These are phyloP conservation scores for Mormyrus hasselquistii DNA, from an alignment of 2,797 vertebrate genomes.

Conservation along the genomic window DNA sequence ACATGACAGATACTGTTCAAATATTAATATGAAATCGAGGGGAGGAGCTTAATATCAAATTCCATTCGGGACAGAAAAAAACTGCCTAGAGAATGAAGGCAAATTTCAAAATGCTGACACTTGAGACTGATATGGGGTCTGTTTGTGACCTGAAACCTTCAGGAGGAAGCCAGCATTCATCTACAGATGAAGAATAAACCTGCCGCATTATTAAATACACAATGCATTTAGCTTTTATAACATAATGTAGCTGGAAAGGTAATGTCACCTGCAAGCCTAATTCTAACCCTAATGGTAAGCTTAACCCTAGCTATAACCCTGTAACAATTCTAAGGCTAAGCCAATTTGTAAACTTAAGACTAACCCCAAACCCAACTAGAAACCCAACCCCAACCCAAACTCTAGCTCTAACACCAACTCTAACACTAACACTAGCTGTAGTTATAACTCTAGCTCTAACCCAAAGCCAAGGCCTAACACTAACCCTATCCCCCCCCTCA, in stretches of 20 bases:
- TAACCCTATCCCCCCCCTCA: not conserved
- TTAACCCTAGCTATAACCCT: not conserved
- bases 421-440: not conserved
- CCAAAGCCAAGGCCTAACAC: not conserved
- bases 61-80: conserved; percentile 24
- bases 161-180: not conserved
- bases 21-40: conserved; percentile 60
- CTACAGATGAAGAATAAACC: not conserved
- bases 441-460: not conserved
- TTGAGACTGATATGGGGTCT: not conserved
- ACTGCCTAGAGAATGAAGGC: conserved; percentile 23
- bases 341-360: not conserved
- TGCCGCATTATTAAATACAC: not conserved
- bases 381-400: not conserved
- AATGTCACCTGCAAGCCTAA: not conserved
- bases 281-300: not conserved
- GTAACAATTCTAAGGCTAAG: not conserved
- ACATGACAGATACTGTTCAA: conserved; percentile 42
- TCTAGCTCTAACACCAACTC: not conserved
- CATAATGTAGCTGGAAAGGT: not conserved
- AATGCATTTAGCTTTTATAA: not conserved
- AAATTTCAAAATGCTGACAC: not conserved
- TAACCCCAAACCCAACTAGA: not conserved
- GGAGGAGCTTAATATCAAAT: conserved; percentile 59
- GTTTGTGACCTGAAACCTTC: not conserved